These are phyloP conservation scores for Dolichotis patagonum DNA, from an alignment of 2,113 vertebrate genomes.

Conservation along the genomic window DNA sequence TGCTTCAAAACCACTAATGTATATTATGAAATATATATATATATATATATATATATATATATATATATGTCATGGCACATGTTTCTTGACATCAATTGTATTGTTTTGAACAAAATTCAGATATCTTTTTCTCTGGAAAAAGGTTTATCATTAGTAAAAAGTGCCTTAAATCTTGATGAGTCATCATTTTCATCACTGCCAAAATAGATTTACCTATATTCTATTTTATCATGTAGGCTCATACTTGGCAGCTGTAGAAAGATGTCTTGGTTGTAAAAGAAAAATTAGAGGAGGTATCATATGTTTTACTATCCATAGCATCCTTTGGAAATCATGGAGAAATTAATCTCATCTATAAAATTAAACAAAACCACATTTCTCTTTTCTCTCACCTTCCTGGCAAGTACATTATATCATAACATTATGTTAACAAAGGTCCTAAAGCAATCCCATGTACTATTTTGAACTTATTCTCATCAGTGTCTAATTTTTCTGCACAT, in stretches of 20 bases:
- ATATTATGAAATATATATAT: background rate
- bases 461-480: background rate
- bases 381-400: background rate
- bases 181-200: conserved; percentile 22
- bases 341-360: conserved; percentile 24
- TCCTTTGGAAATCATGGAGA: background rate
- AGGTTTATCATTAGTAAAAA: conserved; percentile 25
- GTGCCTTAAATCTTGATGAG: background rate
- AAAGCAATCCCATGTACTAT: conserved; percentile 16
- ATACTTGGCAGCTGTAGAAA: background rate
- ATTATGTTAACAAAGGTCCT: background rate
- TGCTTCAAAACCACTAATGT: conserved; percentile 18
- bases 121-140: background rate
- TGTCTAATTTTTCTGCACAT: background rate
- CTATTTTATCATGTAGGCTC: conserved; percentile 16
- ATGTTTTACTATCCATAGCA: background rate
- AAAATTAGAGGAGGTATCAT: background rate
- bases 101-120: conserved; percentile 42
- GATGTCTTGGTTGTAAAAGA: background rate
- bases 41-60: conserved; percentile 2
- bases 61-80: background rate
- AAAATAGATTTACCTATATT: conserved; percentile 12
- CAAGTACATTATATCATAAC: background rate
- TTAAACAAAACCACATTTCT: background rate
- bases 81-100: background rate